phyloP scores from a whole-genome alignment of 1,140 invertebrate species.

The Archivesica marissinica region DNA sequence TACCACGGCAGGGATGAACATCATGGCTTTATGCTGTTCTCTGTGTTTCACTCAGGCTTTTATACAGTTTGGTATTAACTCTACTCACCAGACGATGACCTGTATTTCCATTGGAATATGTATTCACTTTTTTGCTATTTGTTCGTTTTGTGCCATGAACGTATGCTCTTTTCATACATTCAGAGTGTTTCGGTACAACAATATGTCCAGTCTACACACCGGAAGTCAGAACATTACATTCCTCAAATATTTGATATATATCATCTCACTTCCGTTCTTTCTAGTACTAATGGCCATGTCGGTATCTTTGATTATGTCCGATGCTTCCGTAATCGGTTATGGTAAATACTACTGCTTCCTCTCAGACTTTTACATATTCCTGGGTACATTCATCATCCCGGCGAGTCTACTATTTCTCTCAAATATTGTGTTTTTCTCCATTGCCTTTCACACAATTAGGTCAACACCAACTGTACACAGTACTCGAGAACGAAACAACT shows the following conservation, averaged over 20 bases:
- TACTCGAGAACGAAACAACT: constrained; percentile 11
- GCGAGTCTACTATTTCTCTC: constrained; percentile 40
- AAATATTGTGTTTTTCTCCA: constrained; percentile 63
- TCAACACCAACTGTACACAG: background rate
- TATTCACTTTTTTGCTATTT: constrained; percentile 95
- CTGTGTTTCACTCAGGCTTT: constrained; percentile 83
- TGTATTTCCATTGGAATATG: constrained; percentile 87
- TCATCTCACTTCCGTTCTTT: background rate
- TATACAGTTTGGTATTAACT: constrained; percentile 78
- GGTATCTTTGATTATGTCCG: background rate
- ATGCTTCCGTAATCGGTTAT: constrained; percentile 45
- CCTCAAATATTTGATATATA: constrained; percentile 15
- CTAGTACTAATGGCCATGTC: background rate
- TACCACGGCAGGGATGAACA: constrained; percentile 84
- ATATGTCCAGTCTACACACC: background rate
- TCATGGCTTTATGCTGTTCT: constrained; percentile 81
- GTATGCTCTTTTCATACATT: constrained; percentile 89
- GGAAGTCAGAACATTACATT: constrained; percentile 7
- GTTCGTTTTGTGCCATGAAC: constrained; percentile 97
- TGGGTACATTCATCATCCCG: constrained; percentile 49
- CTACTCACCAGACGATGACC: constrained; percentile 11
- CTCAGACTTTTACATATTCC: constrained; percentile 14
- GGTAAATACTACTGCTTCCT: constrained; percentile 62
- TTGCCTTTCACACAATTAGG: constrained; percentile 39
- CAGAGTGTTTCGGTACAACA: constrained; percentile 85